Base-by-base conservation (phyloP, 2,888 invertebrate genomes). In the Conus canariensis region DNA sequence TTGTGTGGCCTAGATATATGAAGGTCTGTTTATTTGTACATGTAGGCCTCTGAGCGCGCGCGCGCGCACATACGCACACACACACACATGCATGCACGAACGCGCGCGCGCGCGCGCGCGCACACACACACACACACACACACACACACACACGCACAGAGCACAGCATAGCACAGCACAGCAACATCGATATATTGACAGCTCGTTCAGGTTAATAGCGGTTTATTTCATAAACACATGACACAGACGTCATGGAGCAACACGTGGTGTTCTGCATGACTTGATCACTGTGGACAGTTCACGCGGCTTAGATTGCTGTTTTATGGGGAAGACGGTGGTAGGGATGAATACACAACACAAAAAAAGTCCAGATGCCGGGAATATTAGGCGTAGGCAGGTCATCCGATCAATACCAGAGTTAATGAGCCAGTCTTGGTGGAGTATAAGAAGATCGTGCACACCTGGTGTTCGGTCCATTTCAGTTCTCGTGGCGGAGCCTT, bases 31-130 rank as follows among this genome's bases (percentile, higher is more conserved):
- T 58, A 56, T 58, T 22, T 19, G 58, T 58, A 58, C 82, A 83
- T 12, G 22, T 19, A 77, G 1, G 30, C 77, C 25, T 0, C 8
- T 30, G 22, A 56, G 56, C 58, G 25, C 85, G 85, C 85, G 25
- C 64, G 86, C 25, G 25, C 86, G 4, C 86, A 45, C 86, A 64
- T 45, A 67, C 86, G n/a, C 86, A 64, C 86, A 86, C 86, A 86
- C 86, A 60, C 86, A 86, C 86, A 86, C 67, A 64, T 19, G 64
- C 64, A 64, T 30, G 59, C 85, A 60, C 85, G 59, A 59, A 85
- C 85, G 45, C 80, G 45, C 80, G 45, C 45, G 30, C 80, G 30
- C 80, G 30, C 80, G 30, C 80, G n/a, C 77, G 19, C 80, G 16
- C 80, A 25, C 74, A 25, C 74, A 74, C 74, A n/a, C 80, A 45